Conservation (phyloP, 92 coral and sea anemone genomes). For the Epizoanthus rinbou region DNA sequence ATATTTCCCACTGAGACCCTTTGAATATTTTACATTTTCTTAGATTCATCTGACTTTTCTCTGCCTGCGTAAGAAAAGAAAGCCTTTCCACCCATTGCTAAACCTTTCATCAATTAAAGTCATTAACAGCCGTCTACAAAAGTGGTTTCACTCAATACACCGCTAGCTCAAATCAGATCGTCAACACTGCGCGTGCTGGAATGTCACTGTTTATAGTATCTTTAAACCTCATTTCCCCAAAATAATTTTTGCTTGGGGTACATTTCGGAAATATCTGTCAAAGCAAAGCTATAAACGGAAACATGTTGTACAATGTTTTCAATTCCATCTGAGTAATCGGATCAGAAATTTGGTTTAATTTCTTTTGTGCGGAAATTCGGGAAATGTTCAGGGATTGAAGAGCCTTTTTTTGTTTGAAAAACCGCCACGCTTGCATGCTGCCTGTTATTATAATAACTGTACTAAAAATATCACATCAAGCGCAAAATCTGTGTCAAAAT, state of each 20-base stretch:
- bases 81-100: not conserved
- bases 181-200: slow-evolving; percentile 14
- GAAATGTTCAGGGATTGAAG: not conserved
- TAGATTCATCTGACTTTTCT: not conserved
- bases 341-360: not conserved
- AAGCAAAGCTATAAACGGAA: not conserved
- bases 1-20: not conserved
- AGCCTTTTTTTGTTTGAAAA: no score
- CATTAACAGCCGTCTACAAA: not conserved
- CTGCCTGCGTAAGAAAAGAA: not conserved
- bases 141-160: not conserved
- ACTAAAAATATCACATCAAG: no score
- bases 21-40: not conserved
- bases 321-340: not conserved
- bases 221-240: no score
- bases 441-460: no score
- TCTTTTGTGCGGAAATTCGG: not conserved
- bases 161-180: not conserved
- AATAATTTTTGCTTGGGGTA: not conserved
- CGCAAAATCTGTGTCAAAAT: no score
- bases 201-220: not conserved
- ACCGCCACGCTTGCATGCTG: no score
- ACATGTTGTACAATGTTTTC: not conserved
- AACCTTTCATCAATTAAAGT: not conserved
- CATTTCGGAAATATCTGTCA: slow-evolving; percentile 14